phyloP scores from a whole-genome alignment of 2,797 vertebrate species.

The Pipistrellus pygmaeus region DNA sequence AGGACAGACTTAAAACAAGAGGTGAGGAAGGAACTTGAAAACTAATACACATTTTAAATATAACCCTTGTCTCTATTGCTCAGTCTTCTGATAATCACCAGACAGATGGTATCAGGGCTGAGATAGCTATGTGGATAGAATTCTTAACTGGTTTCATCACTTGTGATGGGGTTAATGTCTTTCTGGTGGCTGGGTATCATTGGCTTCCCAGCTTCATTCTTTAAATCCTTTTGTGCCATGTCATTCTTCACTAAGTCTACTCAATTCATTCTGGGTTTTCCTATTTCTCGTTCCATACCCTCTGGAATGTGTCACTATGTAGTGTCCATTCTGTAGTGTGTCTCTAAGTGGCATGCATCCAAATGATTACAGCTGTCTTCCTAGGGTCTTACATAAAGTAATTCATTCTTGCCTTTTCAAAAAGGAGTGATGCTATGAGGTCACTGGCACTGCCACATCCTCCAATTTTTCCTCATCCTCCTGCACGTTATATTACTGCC shows the following conservation, averaged over 20 bases:
- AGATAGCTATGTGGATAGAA: conserved; percentile 62
- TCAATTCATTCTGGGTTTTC: background rate
- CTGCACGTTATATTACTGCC: background rate
- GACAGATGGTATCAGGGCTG: conserved; percentile 47
- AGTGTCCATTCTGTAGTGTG: conserved; percentile 53
- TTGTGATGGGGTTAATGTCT: background rate
- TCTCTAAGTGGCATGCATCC: conserved; percentile 64
- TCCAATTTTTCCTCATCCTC: background rate
- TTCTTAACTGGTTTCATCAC: conserved; percentile 77
- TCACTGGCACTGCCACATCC: conserved; percentile 10
- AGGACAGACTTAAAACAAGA: conserved; percentile 44
- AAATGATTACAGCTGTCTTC: conserved; percentile 74
- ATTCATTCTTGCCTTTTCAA: conserved; percentile 61
- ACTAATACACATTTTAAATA: conserved; percentile 62
- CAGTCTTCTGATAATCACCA: conserved; percentile 65
- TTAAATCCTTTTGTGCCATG: conserved; percentile 65
- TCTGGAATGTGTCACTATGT: conserved; percentile 75
- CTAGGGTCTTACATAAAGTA: conserved; percentile 1
- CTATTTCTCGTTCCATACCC: conserved; percentile 55
- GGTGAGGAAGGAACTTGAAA: conserved; percentile 44
- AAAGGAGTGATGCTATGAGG: conserved; percentile 38
- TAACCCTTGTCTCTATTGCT: conserved; percentile 43
- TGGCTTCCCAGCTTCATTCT: conserved; percentile 73
- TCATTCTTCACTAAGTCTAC: conserved; percentile 59
- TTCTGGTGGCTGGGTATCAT: conserved; percentile 34